These are phyloP conservation scores for Myiopsitta monachus DNA, from an alignment of 2,113 vertebrate species.

Conservation along the genomic window DNA sequence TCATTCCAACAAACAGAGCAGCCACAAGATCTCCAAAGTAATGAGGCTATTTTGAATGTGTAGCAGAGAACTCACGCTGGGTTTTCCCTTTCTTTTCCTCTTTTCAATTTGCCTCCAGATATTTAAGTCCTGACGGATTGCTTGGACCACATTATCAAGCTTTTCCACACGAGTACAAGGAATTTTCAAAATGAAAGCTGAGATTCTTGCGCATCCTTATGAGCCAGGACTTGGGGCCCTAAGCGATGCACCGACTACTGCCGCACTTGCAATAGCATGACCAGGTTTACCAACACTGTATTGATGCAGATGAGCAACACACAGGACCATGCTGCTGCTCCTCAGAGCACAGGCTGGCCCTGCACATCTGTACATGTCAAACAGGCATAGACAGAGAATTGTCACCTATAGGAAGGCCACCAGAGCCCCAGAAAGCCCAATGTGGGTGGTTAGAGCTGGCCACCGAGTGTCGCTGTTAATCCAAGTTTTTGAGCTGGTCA, in stretches of 20 bases:
- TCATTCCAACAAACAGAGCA: not conserved
- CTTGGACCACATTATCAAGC: not conserved
- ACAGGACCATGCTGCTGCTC: not conserved
- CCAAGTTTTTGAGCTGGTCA: not conserved
- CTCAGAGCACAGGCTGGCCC: not conserved
- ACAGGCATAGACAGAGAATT: fast-evolving
- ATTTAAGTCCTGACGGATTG: not conserved
- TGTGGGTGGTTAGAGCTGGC: not conserved
- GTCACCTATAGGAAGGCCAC: fast-evolving
- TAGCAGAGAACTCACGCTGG: not conserved
- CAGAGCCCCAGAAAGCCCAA: not conserved
- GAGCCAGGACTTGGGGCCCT: not conserved
- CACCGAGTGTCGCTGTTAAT: conserved; percentile 65
- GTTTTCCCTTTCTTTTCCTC: not conserved
- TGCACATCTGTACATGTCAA: fast-evolving
- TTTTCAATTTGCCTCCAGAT: not conserved
- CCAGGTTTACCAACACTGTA: not conserved
- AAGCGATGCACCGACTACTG: not conserved
- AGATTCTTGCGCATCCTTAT: not conserved
- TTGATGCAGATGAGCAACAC: not conserved
- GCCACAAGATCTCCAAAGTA: not conserved
- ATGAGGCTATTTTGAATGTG: not conserved
- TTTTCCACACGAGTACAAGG: not conserved
- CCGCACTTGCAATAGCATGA: not conserved
- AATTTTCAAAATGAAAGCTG: not conserved